Evolutionary conservation across 2,113 vertebrate genomes (phyloP), one percentile per base, ranked within the genome.

Genomic region (Otus sunia): DNA sequence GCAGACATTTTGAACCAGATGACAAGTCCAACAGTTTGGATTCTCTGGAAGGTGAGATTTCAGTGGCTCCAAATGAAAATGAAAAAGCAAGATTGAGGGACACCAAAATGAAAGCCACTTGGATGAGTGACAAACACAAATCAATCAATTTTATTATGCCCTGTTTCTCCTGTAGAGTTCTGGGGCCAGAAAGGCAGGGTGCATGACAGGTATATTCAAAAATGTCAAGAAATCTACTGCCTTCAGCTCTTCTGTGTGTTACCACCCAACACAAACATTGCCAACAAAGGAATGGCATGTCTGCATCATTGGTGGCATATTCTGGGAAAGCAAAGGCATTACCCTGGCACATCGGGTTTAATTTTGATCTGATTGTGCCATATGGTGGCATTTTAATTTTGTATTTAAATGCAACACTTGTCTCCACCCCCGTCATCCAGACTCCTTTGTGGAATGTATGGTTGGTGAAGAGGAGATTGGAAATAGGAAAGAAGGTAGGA

Each of bases 1-100:
- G 97, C 80, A 96, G 97, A 97, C 84, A 92, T 98, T 98, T 96
- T 97, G 96, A 98, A 97, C 95, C 94, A 95, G 75, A 87, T 96
- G 95, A 97, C 88, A 83, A 98, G 59, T 66, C 96, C 92, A 92
- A 88, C 91, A 96, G 88, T 91, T 96, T 86, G 88, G 93, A 76
- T 95, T 87, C 85, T 86, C 73, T 91, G 90, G 87, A 97, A 93
- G 88, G 91, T 96, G 86, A 97, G 96, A 95, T 96, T 97, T 77
- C 90, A 95, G 95, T 94, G 85, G 84, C 93, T 97, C 79, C 63
- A 26, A 96, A 97, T 34, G 75, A 96, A 97, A 98, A 97, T 84
- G 92, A 96, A 97, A 96, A 84, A 88, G 78, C 88, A 85, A 94
- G 73, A 92, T 76, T 91, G 91, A 98, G 97, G 83, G 82, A 84